phyloP scores from a whole-genome alignment of 2,113 vertebrate species.

The Eudorcas thomsonii region DNA sequence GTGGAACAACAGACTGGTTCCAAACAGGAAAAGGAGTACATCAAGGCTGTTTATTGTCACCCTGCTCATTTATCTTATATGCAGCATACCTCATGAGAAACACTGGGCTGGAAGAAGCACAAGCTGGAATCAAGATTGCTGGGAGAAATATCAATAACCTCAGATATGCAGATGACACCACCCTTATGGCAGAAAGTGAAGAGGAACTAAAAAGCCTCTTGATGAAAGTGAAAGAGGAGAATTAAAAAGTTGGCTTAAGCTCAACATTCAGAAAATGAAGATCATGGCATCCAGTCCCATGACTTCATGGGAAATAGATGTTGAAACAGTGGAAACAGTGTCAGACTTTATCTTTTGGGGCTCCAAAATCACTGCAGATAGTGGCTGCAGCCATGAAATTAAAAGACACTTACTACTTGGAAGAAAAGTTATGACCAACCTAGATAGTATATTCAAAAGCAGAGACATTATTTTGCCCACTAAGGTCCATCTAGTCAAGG shows the following conservation, averaged over 20 bases:
- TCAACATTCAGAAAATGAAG: background rate
- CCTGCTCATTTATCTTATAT: background rate
- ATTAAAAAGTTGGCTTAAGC: background rate
- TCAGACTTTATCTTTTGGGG: background rate
- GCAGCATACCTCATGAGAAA: background rate
- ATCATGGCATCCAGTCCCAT: background rate
- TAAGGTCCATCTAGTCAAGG: too few species aligned
- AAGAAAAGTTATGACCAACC: too few species aligned
- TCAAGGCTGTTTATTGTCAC: background rate
- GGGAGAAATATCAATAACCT: background rate
- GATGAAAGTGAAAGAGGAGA: background rate
- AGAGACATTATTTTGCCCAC: too few species aligned
- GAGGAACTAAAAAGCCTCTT: background rate
- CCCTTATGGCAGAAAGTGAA: background rate
- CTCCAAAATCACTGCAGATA: background rate
- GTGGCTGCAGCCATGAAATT: background rate
- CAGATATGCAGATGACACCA: background rate
- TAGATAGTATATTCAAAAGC: too few species aligned
- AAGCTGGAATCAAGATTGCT: background rate
- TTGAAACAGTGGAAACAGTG: background rate
- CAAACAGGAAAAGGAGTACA: too few species aligned
- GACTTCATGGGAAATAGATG: background rate
- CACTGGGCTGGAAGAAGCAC: background rate
- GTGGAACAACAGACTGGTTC: too few species aligned
- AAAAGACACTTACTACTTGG: too few species aligned